phyloP scores from a whole-genome alignment of 2,888 invertebrate species.

The Drosophila merina region DNA sequence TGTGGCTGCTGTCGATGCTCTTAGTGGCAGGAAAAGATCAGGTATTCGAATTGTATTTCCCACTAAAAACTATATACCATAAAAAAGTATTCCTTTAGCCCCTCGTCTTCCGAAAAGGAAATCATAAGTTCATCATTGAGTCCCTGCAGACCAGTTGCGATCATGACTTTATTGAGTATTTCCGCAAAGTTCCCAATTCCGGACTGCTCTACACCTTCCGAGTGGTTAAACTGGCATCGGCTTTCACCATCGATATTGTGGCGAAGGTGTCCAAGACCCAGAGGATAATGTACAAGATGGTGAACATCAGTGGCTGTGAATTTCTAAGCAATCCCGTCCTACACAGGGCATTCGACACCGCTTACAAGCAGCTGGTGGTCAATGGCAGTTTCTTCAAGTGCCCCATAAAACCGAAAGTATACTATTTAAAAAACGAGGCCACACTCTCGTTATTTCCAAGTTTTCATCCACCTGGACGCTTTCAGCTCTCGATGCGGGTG shows the following conservation, averaged over 20 bases:
- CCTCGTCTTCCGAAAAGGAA: not conserved
- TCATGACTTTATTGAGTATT: conserved; percentile 37
- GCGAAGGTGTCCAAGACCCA: conserved; percentile 16
- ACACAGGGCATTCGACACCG: conserved; percentile 15
- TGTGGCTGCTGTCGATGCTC: conserved; percentile 11
- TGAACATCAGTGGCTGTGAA: conserved; percentile 44
- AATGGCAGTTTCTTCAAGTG: conserved; percentile 51
- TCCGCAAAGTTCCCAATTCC: conserved; percentile 15
- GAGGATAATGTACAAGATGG: conserved; percentile 29
- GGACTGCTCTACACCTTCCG: conserved; percentile 36
- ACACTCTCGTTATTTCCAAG: conserved; percentile 10
- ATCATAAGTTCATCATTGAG: conserved; percentile 12
- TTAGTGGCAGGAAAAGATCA: not conserved
- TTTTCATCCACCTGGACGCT: conserved; percentile 49
- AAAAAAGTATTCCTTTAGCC: too few relatives aligned
- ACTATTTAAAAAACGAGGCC: conserved; percentile 36
- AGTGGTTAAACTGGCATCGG: conserved; percentile 10
- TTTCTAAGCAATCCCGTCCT: conserved; percentile 41
- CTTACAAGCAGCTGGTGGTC: conserved; percentile 49
- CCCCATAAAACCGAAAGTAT: conserved; percentile 43
- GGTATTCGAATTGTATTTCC: too few relatives aligned
- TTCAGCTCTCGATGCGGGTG: conserved; percentile 22
- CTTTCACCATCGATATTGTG: conserved; percentile 34
- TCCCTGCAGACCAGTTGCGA: conserved; percentile 38
- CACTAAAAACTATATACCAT: too few relatives aligned